Evolutionary conservation across 37 sponge, comb jelly and placozoan genomes (phyloP).

Genomic region (Ephydatia muelleri): DNA sequence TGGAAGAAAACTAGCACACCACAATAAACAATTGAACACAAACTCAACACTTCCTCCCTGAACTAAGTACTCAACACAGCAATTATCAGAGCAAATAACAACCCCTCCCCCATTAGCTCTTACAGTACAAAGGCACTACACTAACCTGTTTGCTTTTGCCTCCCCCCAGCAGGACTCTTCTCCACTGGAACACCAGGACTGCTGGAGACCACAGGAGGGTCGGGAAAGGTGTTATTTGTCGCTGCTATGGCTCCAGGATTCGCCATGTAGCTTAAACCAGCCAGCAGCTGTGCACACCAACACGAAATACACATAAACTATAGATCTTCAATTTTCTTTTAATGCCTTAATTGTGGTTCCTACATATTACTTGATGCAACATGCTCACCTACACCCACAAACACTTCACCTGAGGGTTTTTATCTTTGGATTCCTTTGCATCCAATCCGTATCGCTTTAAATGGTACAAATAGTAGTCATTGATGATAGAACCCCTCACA

Average conservation of each 20-base stretch:
- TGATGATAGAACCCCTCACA: background rate
- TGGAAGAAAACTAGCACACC: too few species aligned
- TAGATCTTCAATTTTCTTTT: too few species aligned
- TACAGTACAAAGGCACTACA: background rate
- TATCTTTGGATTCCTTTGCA: background rate
- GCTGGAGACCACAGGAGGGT: background rate
- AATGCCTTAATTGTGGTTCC: too few species aligned
- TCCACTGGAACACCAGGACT: background rate
- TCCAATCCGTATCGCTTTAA: background rate
- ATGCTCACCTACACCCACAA: background rate
- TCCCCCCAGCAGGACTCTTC: background rate
- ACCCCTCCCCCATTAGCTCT: too few species aligned
- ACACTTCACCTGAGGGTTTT: background rate
- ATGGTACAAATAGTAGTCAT: constrained; percentile 27
- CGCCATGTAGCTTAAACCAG: too few species aligned
- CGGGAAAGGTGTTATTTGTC: background rate
- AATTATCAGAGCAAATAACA: too few species aligned
- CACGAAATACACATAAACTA: too few species aligned
- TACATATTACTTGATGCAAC: too few species aligned
- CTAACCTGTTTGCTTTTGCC: background rate
- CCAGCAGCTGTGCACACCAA: too few species aligned
- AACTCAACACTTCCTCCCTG: too few species aligned
- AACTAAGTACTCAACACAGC: too few species aligned
- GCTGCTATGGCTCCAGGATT: background rate
- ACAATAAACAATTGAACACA: too few species aligned